These are phyloP conservation scores for Spilogale gracilis DNA, from an alignment of 2,113 vertebrate genomes.

Conservation along the genomic window DNA sequence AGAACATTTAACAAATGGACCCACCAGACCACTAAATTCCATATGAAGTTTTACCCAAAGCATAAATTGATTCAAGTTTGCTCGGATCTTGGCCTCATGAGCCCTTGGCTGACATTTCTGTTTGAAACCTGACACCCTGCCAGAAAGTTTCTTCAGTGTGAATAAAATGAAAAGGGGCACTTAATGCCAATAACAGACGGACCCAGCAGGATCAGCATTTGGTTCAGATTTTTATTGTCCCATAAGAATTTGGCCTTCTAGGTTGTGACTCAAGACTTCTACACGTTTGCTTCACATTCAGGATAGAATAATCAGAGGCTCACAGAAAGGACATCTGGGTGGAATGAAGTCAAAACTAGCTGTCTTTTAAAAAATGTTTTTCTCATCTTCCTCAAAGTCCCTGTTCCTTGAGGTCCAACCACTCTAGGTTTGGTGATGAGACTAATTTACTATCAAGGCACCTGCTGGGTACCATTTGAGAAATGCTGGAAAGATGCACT, in stretches of 20 bases:
- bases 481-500: background rate
- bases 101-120: slow-evolving; percentile 58
- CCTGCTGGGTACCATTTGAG: background rate
- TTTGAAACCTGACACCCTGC: slow-evolving; percentile 52
- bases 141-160: slow-evolving; percentile 49
- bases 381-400: background rate
- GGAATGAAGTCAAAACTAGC: background rate
- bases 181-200: slow-evolving; percentile 39
- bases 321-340: background rate
- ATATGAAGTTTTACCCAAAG: background rate
- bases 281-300: background rate
- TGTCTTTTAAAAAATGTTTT: background rate
- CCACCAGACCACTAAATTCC: background rate
- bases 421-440: background rate
- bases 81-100: background rate
- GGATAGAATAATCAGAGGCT: background rate
- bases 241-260: background rate
- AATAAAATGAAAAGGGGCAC: slow-evolving; percentile 39
- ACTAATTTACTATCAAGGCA: background rate
- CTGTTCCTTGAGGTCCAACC: background rate
- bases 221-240: background rate
- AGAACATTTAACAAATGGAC: background rate
- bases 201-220: background rate
- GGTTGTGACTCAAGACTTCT: background rate
- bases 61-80: slow-evolving; percentile 11